These are phyloP conservation scores for Verasper variegatus DNA, from an alignment of 2,113 vertebrate species.

Conservation along the genomic window DNA sequence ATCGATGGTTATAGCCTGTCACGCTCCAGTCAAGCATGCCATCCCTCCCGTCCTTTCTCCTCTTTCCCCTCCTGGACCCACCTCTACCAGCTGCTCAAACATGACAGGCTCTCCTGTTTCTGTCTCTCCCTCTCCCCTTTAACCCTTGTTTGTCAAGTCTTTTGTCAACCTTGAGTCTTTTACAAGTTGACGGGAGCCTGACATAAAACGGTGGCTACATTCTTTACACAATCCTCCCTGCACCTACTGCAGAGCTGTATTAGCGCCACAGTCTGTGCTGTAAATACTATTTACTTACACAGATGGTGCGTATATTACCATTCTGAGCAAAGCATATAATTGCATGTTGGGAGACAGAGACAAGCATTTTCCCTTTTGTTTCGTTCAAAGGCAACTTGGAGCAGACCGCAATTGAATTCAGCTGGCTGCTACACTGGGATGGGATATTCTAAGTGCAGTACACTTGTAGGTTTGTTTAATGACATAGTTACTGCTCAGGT, in stretches of 20 bases:
- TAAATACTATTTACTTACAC: conserved; percentile 31
- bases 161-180: conserved; percentile 48
- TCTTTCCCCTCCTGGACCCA: conserved; percentile 21
- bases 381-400: conserved; percentile 41
- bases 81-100: conserved; percentile 73
- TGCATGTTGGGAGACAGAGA: conserved; percentile 39
- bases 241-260: conserved; percentile 21
- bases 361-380: conserved; percentile 51
- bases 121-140: conserved; percentile 13
- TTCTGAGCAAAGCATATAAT: conserved; percentile 54
- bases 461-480: conserved; percentile 9
- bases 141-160: conserved; percentile 48
- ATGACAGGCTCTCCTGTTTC: conserved; percentile 41
- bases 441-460: conserved; percentile 36
- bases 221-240: conserved; percentile 31
- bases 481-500: conserved; percentile 5
- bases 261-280: conserved; percentile 15
- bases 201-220: conserved; percentile 51
- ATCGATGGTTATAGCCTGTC: conserved; percentile 52
- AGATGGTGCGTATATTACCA: conserved; percentile 28
- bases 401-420: conserved; percentile 51
- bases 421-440: conserved; percentile 24
- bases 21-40: conserved; percentile 41
- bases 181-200: conserved; percentile 21
- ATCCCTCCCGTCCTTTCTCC: conserved; percentile 13